These are phyloP conservation scores for Drosophila varians DNA, from an alignment of 1,140 invertebrate genomes.

Conservation along the genomic window DNA sequence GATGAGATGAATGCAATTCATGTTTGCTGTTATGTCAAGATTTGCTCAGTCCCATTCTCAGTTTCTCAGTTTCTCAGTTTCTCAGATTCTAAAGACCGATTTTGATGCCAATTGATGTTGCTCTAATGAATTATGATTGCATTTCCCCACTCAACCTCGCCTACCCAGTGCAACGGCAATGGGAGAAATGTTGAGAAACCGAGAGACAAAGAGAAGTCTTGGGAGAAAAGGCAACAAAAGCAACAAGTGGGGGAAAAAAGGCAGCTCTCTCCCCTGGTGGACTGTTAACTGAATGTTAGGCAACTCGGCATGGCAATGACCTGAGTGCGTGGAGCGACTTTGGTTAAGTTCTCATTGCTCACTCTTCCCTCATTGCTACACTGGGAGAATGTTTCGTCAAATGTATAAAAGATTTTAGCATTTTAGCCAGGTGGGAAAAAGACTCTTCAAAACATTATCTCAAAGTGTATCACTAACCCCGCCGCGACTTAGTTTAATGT, in stretches of 20 bases:
- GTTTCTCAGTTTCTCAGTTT: neutral
- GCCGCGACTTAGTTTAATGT: conserved; percentile 56
- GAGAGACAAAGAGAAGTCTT: conserved; percentile 3
- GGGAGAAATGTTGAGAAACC: conserved; percentile 15
- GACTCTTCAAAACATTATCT: neutral
- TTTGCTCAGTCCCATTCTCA: conserved; percentile 2
- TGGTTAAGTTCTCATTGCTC: conserved; percentile 36
- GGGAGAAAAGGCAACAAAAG: neutral
- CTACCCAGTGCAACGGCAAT: neutral
- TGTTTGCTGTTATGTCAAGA: conserved; percentile 64
- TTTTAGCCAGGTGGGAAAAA: too few relatives aligned
- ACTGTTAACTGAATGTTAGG: conserved; percentile 30
- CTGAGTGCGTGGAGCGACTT: conserved; percentile 44
- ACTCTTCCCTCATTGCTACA: conserved; percentile 22
- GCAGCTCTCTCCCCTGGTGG: conserved; percentile 8
- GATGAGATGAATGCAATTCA: conserved; percentile 29
- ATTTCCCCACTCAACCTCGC: conserved; percentile 10
- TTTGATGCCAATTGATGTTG: conserved; percentile 58
- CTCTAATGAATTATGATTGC: conserved; percentile 72
- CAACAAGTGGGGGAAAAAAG: too few relatives aligned
- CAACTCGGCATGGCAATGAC: conserved; percentile 49
- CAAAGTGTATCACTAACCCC: conserved; percentile 10
- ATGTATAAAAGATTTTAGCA: neutral
- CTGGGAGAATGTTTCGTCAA: neutral
- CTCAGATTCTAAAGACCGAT: conserved; percentile 8